Percentiles rank a stretch among this genome's conserved stretches.
These are phyloP conservation scores for Brachyrhaphis roseni DNA, from an alignment of 2,797 vertebrate genomes.

Conservation along the genomic window DNA sequence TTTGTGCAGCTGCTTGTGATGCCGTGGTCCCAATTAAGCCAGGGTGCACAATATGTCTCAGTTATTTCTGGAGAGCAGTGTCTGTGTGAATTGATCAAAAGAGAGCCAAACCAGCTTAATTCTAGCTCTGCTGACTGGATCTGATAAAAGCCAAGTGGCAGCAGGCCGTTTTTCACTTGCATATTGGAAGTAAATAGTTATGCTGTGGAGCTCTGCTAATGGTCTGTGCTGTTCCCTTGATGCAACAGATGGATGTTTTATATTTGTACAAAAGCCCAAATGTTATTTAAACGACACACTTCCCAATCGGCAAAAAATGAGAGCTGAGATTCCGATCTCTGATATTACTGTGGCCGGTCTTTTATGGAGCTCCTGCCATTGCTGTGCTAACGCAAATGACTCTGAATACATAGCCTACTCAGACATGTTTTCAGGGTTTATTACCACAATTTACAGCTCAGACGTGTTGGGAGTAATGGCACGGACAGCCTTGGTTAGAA, in stretches of 20 bases:
- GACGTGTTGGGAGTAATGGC: slow-evolving; percentile 3
- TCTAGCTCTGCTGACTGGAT: slow-evolving; percentile 9
- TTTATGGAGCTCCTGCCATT: slow-evolving; percentile 27
- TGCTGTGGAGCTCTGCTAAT: slow-evolving; percentile 2
- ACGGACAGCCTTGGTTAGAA: neutral
- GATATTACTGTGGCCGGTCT: slow-evolving; percentile 16
- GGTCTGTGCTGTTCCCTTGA: slow-evolving; percentile 5
- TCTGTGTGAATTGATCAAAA: slow-evolving; percentile 27
- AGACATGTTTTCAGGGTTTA: slow-evolving; percentile 25
- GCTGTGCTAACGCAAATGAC: slow-evolving; percentile 21
- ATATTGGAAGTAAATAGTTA: slow-evolving; percentile 19
- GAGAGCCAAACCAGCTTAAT: slow-evolving; percentile 5
- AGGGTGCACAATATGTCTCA: slow-evolving; percentile 1
- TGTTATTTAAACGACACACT: neutral
- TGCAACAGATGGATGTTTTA: slow-evolving; percentile 12
- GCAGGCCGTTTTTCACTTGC: slow-evolving; percentile 5
- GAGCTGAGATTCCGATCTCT: slow-evolving; percentile 33
- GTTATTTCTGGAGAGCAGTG: slow-evolving; percentile 7
- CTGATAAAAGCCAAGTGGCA: slow-evolving; percentile 17
- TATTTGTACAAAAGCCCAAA: slow-evolving; percentile 28
- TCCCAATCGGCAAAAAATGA: slow-evolving; percentile 10
- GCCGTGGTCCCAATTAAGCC: neutral
- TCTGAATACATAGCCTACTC: slow-evolving; percentile 27
- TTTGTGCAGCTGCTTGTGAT: neutral
- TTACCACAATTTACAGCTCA: slow-evolving; percentile 18